Evolutionary conservation across 2,888 invertebrate species (phyloP).

Genomic region (Pyrochroa serraticornis): DNA sequence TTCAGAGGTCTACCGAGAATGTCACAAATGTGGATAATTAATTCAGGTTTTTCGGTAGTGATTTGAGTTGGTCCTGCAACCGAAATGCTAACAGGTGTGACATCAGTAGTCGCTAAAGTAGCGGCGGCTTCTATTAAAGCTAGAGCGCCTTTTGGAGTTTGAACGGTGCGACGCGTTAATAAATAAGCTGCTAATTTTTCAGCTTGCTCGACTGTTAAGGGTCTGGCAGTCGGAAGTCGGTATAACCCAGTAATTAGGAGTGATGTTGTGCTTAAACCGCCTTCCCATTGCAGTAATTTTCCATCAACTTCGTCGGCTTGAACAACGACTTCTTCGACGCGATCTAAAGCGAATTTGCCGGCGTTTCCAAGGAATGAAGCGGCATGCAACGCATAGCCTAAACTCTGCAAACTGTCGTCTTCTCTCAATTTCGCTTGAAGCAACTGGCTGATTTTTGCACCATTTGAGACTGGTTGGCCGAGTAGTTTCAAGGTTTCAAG

Average conservation of each 20-base stretch:
- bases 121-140: conserved; percentile 79
- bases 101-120: conserved; percentile 58
- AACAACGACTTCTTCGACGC: conserved; percentile 89
- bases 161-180: conserved; percentile 86
- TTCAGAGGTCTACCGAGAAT: conserved; percentile 73
- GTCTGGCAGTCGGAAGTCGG: conserved; percentile 66
- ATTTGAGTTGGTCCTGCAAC: conserved; percentile 80
- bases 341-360: conserved; percentile 70
- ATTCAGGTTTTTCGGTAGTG: conserved; percentile 73
- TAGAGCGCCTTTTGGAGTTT: conserved; percentile 81
- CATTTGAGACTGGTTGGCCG: conserved; percentile 68
- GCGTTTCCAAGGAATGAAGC: conserved; percentile 74
- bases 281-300: conserved; percentile 88
- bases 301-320: conserved; percentile 95
- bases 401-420: conserved; percentile 76
- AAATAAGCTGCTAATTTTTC: conserved; percentile 85
- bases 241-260: conserved; percentile 63
- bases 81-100: conserved; percentile 84
- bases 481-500: conserved; percentile 72
- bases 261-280: conserved; percentile 81
- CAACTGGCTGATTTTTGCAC: conserved; percentile 72
- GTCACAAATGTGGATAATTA: conserved; percentile 76
- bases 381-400: conserved; percentile 84
- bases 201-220: conserved; percentile 77
- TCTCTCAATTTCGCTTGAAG: conserved; percentile 80